These are phyloP conservation scores for Dichetophora obliterata DNA, from an alignment of 2,888 invertebrate genomes.

Conservation along the genomic window DNA sequence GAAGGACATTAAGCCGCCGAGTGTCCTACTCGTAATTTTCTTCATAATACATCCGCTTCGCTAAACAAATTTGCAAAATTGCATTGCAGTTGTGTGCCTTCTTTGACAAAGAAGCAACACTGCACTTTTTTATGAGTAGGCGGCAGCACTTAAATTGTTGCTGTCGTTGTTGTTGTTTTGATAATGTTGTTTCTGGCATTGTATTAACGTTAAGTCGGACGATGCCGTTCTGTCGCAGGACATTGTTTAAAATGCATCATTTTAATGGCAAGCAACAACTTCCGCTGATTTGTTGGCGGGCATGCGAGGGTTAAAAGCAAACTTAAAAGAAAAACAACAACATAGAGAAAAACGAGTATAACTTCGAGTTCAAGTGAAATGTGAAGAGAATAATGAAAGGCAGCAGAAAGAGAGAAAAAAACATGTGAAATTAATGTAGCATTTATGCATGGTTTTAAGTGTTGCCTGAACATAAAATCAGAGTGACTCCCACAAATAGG, in stretches of 20 bases:
- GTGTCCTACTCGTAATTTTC: constrained; percentile 29
- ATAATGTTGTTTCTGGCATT: neutral
- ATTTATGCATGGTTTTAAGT: neutral
- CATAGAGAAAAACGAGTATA: neutral
- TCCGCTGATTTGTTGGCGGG: neutral
- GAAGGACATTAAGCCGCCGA: constrained; percentile 8
- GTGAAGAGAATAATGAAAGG: neutral
- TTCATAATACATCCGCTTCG: constrained; percentile 33
- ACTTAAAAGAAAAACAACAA: neutral
- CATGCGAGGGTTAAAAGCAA: neutral
- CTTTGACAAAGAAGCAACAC: constrained; percentile 8
- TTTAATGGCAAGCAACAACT: constrained; percentile 24
- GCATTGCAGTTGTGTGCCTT: constrained; percentile 20
- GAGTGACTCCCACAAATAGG: neutral
- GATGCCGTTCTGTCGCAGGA: neutral
- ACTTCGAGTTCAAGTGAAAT: constrained; percentile 9
- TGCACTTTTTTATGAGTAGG: constrained; percentile 14
- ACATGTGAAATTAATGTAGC: neutral
- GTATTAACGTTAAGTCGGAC: neutral
- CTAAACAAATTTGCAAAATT: constrained; percentile 35
- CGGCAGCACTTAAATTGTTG: constrained; percentile 29
- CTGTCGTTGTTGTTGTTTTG: constrained; percentile 15
- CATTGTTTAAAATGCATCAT: constrained; percentile 28
- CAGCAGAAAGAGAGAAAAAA: neutral
- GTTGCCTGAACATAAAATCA: neutral